A percentile compares a stretch with the other conserved stretches of the same genome.
Conservation (phyloP, 2,113 vertebrate genomes). For the Myiagra hebetior region DNA sequence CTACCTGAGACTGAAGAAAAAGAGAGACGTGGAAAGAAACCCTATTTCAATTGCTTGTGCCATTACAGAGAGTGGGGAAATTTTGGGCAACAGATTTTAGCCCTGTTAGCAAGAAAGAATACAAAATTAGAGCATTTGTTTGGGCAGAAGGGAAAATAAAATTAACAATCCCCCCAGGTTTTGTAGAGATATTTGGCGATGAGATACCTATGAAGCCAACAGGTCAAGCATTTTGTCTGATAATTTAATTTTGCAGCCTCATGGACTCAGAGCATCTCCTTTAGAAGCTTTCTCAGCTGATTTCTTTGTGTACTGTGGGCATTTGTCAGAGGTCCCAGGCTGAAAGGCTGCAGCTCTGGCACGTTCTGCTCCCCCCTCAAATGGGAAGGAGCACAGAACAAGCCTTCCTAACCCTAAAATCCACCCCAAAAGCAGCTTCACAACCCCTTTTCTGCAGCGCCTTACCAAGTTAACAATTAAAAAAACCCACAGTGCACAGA, state of each 20-base stretch:
- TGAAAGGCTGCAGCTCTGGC: neutral
- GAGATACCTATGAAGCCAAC: neutral
- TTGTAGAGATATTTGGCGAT: neutral
- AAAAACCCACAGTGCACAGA: neutral
- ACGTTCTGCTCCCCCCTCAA: neutral
- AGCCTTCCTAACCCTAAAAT: neutral
- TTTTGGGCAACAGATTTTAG: neutral
- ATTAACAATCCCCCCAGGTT: neutral
- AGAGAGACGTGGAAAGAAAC: neutral
- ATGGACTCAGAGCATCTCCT: neutral
- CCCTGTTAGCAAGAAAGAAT: neutral
- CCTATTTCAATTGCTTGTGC: neutral
- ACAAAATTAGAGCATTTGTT: neutral
- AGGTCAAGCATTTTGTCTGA: neutral
- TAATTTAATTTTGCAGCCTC: neutral
- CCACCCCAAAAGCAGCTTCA: neutral
- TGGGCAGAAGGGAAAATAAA: neutral
- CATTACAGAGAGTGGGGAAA: neutral
- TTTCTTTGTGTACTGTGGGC: neutral
- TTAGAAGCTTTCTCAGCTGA: neutral
- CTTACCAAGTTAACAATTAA: neutral
- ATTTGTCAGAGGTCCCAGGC: neutral
- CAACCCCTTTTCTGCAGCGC: fast-evolving
- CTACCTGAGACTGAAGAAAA: neutral
- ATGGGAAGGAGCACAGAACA: neutral